Base-by-base conservation (phyloP, 2,888 invertebrate genomes). In the Drosophila greeni region DNA sequence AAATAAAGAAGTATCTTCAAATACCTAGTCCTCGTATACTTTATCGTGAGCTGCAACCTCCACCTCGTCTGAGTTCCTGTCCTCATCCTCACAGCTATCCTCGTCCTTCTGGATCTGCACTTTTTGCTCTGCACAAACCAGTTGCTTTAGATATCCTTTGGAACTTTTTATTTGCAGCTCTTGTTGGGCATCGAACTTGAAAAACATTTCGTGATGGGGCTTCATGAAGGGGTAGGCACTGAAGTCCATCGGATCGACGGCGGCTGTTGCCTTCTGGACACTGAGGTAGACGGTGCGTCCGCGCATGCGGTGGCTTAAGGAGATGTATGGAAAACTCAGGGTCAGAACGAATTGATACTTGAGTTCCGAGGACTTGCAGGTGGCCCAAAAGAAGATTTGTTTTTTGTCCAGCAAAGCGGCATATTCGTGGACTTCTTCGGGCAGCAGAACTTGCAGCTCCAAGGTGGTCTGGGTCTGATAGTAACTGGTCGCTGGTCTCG, bases 261-360 rank as follows among this genome's bases (percentile, higher is more conserved):
- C 3, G 12, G 49, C 58, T 16, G 45, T 0, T 2, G 42, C 5
- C 51, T 76, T 76, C 1, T 48, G 23, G 1, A 72, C 16, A 45
- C 64, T 81, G 4, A 76, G n/a, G 24, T 76, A 76, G 2, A 76
- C 66, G 0, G 78, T 75, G 14, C 81, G 81, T 6, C 76, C 76
- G 2, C 37, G 52, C 45, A 24, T 36, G 29, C 42, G 56, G 47
- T 80, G 68, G 0, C 9, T 34, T 0, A 76, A 40, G 1, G 36
- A 26, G 7, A 23, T 29, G 24, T 52, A 70, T 1, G 56, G 43
- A 18, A 66, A 66, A 1, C 61, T 61, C 0, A 65, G 58, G n/a
- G 48, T 70, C 18, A 76, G 0, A 8, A 48, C 47, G 24, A 76
- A 76, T 18, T 74, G 77, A 55, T 72, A 60, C 7, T 3, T 45